Conservation (phyloP, 2,113 vertebrate species). For the Gobio gobio region DNA sequence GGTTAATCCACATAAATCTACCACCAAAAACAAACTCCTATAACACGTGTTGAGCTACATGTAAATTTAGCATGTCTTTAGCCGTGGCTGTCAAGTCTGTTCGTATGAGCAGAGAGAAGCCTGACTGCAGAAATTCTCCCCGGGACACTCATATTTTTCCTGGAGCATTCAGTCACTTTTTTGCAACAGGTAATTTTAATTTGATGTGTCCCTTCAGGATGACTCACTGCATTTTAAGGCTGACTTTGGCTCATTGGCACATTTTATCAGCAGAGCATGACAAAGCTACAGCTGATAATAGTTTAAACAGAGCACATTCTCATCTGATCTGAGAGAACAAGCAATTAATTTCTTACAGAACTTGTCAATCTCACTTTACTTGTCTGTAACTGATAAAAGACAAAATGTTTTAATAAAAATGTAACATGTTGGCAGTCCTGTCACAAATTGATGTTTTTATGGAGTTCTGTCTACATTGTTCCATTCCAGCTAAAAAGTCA, state of each 20-base stretch:
- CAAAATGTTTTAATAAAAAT: too few relatives aligned
- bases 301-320: slow-evolving; percentile 9
- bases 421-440: too few relatives aligned
- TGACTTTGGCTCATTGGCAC: slow-evolving; percentile 30
- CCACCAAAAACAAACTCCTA: neutral
- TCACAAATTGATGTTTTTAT: neutral
- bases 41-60: neutral
- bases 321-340: neutral
- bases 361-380: neutral
- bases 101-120: neutral
- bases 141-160: neutral
- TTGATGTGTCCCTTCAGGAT: slow-evolving; percentile 29
- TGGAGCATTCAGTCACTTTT: neutral
- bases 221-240: neutral
- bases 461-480: too few relatives aligned
- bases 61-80: neutral
- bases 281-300: slow-evolving; percentile 31
- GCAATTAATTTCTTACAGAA: neutral
- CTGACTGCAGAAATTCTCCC: neutral
- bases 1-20: neutral
- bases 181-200: slow-evolving; percentile 13
- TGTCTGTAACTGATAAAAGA: neutral
- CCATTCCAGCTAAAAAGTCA: too few relatives aligned
- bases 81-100: neutral
- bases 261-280: slow-evolving; percentile 19